A percentile compares a stretch with the other conserved stretches of the same genome.
These are phyloP conservation scores for Ctenicera cuprea DNA, from an alignment of 2,888 invertebrate species.

Conservation along the genomic window DNA sequence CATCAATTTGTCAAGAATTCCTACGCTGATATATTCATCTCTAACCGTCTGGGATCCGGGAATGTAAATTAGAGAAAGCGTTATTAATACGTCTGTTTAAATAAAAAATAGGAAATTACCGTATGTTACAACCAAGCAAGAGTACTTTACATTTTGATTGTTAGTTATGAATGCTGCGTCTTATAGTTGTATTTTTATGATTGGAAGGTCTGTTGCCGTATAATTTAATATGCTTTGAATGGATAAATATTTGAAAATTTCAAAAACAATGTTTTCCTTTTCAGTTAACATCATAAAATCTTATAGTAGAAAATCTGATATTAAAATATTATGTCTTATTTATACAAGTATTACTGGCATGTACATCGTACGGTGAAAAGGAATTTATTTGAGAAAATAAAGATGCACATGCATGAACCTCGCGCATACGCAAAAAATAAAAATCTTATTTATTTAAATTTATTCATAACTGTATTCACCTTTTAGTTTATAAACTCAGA, in stretches of 20 bases:
- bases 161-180: background rate
- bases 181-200: background rate
- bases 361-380: slow-evolving; percentile 3
- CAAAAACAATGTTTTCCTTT: too few relatives aligned
- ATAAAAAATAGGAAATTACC: slow-evolving; percentile 6
- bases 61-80: slow-evolving; percentile 33
- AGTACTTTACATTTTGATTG: slow-evolving; percentile 12
- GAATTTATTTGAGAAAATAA: slow-evolving; percentile 26
- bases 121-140: background rate
- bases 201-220: too few relatives aligned
- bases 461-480: slow-evolving; percentile 48
- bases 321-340: slow-evolving; percentile 13
- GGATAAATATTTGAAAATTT: too few relatives aligned
- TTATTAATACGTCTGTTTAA: slow-evolving; percentile 21
- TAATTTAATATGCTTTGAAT: too few relatives aligned
- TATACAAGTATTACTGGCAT: background rate
- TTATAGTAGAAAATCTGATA: background rate
- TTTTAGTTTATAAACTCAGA: slow-evolving; percentile 42
- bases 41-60: slow-evolving; percentile 16
- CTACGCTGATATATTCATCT: slow-evolving; percentile 24
- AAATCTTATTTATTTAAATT: slow-evolving; percentile 48
- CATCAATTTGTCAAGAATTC: slow-evolving; percentile 29
- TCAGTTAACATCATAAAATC: background rate
- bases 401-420: slow-evolving; percentile 30
- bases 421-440: slow-evolving; percentile 16